phyloP scores from a whole-genome alignment of 2,113 vertebrate genomes.

The Hemicordylus capensis region DNA sequence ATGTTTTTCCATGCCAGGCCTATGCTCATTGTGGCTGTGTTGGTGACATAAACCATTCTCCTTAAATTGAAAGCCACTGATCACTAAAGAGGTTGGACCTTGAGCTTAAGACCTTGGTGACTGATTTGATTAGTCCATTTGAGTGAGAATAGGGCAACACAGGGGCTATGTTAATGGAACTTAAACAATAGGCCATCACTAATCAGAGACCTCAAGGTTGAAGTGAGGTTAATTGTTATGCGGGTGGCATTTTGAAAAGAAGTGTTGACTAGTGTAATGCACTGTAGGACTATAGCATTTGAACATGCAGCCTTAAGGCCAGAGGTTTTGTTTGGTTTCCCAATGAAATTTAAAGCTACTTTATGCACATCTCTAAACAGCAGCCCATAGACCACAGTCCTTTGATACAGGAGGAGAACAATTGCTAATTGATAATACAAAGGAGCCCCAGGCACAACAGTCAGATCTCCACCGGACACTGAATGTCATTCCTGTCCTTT shows the following conservation, averaged over 20 bases:
- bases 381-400: constrained; percentile 62
- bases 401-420: constrained; percentile 61
- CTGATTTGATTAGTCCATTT: constrained; percentile 87
- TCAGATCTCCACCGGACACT: constrained; percentile 55
- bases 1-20: constrained; percentile 60
- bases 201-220: constrained; percentile 94
- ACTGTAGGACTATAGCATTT: constrained; percentile 85
- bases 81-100: constrained; percentile 73
- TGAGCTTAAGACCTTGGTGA: constrained; percentile 77
- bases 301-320: constrained; percentile 88
- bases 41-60: constrained; percentile 73
- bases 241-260: constrained; percentile 88
- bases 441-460: constrained; percentile 44
- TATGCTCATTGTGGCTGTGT: constrained; percentile 67
- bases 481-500: constrained; percentile 40
- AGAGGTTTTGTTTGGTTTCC: constrained; percentile 89
- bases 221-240: constrained; percentile 94
- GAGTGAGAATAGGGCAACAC: constrained; percentile 83
- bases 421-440: constrained; percentile 68
- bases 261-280: constrained; percentile 88
- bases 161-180: constrained; percentile 86
- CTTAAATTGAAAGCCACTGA: constrained; percentile 67
- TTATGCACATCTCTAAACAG: constrained; percentile 74
- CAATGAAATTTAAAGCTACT: constrained; percentile 81
- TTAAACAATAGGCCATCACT: constrained; percentile 92